Evolutionary conservation across 1,140 invertebrate genomes (phyloP).

Genomic region (Pentalonia nigronervosa): DNA sequence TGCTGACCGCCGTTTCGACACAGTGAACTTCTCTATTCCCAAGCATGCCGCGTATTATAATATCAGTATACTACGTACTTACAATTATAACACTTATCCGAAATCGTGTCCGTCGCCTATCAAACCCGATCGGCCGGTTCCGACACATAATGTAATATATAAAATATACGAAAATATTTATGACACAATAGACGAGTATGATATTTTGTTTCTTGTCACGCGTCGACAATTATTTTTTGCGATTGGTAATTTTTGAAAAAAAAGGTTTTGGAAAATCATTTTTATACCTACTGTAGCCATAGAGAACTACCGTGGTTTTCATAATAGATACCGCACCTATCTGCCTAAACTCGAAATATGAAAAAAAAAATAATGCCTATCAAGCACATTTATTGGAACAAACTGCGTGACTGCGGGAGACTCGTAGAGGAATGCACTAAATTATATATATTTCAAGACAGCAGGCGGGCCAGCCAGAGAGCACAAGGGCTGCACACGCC

Average conservation of each 20-base stretch:
- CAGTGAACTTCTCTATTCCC: slow-evolving; percentile 10
- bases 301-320: background rate
- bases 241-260: background rate
- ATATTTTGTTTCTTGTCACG: background rate
- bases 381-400: background rate
- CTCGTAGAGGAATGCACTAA: background rate
- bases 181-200: background rate
- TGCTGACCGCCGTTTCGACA: slow-evolving; percentile 21
- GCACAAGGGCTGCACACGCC: background rate
- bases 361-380: background rate
- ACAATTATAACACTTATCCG: background rate
- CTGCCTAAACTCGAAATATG: background rate
- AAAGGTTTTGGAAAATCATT: background rate
- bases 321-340: background rate
- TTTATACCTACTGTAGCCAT: background rate
- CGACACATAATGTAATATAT: background rate
- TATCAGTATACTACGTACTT: too few relatives aligned
- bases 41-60: background rate
- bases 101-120: background rate
- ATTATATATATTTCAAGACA: background rate
- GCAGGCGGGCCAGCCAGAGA: background rate
- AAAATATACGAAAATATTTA: background rate
- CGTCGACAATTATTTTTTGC: too few relatives aligned
- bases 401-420: background rate
- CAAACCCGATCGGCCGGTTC: background rate